phyloP scores from a whole-genome alignment of 2,113 vertebrate genomes.

The Puffinus mauretanicus region DNA sequence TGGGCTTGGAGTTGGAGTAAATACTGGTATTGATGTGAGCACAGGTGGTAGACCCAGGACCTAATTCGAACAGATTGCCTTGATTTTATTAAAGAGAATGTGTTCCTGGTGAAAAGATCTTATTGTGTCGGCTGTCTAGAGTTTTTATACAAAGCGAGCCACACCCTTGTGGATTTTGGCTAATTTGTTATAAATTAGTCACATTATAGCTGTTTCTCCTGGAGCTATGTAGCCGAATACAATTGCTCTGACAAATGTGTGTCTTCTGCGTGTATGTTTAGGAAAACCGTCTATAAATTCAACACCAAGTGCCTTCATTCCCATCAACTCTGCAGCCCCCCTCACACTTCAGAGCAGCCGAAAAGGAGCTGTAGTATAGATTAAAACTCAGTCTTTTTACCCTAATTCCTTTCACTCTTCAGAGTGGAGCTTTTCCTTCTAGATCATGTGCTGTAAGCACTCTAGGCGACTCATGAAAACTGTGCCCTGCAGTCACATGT shows the following conservation, averaged over 20 bases:
- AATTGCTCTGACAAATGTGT: not conserved
- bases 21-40: not conserved
- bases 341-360: not conserved
- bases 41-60: not conserved
- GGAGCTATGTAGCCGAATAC: not conserved
- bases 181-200: conserved; percentile 51
- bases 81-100: not conserved
- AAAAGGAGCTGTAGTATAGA: not conserved
- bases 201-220: conserved; percentile 8
- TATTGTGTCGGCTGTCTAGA: not conserved
- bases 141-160: conserved; percentile 35
- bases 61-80: not conserved
- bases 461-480: not conserved
- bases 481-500: not conserved
- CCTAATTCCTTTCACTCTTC: not conserved
- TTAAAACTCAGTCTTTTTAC: not conserved
- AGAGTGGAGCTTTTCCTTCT: not conserved
- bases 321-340: not conserved
- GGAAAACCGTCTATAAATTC: not conserved
- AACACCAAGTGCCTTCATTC: not conserved
- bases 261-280: not conserved
- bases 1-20: not conserved
- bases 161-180: conserved; percentile 24
- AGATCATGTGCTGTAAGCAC: not conserved
- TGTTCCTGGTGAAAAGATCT: not conserved